Conservation (phyloP, 2,888 invertebrate genomes). For the Orgyia antiqua region DNA sequence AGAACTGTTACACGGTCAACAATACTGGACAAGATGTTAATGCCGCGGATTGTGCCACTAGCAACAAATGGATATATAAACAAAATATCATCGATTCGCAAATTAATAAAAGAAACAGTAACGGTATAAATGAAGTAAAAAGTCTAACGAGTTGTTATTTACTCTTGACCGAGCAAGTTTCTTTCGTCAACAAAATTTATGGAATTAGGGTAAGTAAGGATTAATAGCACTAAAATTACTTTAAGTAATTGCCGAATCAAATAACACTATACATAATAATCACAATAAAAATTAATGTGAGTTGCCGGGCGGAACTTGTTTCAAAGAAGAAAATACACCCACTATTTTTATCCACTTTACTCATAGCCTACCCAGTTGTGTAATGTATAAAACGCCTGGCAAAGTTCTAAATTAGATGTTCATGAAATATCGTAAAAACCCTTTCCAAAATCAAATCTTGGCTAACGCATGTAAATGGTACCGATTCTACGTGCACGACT, state of each 20-base stretch:
- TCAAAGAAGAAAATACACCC: too few relatives aligned
- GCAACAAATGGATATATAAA: constrained; percentile 38
- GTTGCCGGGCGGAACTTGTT: too few relatives aligned
- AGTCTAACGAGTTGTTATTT: constrained; percentile 49
- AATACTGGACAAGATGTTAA: constrained; percentile 16
- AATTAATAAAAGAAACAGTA: constrained; percentile 6
- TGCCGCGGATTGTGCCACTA: constrained; percentile 27
- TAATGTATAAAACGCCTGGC: too few relatives aligned
- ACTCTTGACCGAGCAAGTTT: constrained; percentile 49
- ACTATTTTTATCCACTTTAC: too few relatives aligned
- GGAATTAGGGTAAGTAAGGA: constrained; percentile 50
- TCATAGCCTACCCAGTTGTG: not conserved
- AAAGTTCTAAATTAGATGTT: too few relatives aligned
- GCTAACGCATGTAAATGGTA: too few relatives aligned
- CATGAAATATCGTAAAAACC: too few relatives aligned
- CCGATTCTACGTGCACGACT: too few relatives aligned
- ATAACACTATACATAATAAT: too few relatives aligned
- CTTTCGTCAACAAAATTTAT: constrained; percentile 52
- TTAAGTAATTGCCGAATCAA: not conserved
- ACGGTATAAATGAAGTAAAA: constrained; percentile 29
- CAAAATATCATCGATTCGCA: constrained; percentile 6
- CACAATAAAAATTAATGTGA: too few relatives aligned
- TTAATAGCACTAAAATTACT: not conserved
- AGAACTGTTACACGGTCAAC: constrained; percentile 27
- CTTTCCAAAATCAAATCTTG: too few relatives aligned